A percentile compares a stretch with the other conserved stretches of the same genome.
These are phyloP conservation scores for Trachelus troglodyta DNA, from an alignment of 2,888 invertebrate species.

Conservation along the genomic window DNA sequence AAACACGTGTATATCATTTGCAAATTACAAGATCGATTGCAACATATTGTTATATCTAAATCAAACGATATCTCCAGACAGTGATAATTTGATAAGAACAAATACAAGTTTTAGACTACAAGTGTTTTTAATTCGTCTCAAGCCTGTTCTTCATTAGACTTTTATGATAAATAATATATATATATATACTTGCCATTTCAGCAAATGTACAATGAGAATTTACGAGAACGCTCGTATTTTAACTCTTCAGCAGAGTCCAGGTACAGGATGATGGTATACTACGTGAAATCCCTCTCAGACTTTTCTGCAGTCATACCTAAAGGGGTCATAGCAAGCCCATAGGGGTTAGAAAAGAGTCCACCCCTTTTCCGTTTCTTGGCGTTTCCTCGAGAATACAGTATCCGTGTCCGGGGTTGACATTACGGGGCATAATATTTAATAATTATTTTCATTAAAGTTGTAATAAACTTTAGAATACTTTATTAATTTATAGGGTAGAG, in stretches of 20 bases:
- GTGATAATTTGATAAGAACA: neutral
- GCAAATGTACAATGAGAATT: slow-evolving; percentile 60
- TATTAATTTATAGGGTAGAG: slow-evolving; percentile 65
- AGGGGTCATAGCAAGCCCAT: slow-evolving; percentile 15
- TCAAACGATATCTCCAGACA: neutral
- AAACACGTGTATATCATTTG: neutral
- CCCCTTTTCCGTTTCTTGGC: slow-evolving; percentile 4
- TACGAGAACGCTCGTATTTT: slow-evolving; percentile 64
- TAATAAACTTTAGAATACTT: slow-evolving; percentile 66
- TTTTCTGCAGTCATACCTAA: neutral
- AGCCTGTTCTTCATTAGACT: neutral
- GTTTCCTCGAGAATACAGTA: slow-evolving; percentile 15
- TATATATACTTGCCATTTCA: neutral
- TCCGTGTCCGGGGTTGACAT: slow-evolving; percentile 51
- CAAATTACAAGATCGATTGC: neutral
- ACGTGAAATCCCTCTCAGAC: neutral
- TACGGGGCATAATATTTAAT: slow-evolving; percentile 65
- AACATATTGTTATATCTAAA: neutral
- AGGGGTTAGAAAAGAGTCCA: slow-evolving; percentile 11
- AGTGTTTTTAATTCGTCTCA: neutral
- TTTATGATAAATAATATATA: neutral
- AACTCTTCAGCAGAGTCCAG: slow-evolving; percentile 56
- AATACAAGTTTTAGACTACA: slow-evolving; percentile 22
- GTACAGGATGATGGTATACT: neutral
- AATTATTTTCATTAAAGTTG: slow-evolving; percentile 67